These are phyloP conservation scores for Oncorhynchus clarkii DNA, from an alignment of 2,113 vertebrate species.

Conservation along the genomic window DNA sequence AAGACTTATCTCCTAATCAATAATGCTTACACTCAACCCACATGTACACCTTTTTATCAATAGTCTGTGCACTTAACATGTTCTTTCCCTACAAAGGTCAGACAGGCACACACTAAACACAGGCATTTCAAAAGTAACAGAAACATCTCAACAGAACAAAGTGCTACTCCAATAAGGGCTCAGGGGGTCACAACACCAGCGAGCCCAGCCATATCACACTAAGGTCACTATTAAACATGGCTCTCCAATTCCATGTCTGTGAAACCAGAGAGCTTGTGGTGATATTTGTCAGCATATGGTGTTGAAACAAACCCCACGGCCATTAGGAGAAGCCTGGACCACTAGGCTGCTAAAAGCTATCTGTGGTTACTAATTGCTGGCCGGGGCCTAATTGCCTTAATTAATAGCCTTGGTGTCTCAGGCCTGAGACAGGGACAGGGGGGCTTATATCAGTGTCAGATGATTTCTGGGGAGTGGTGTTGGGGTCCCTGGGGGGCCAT, in stretches of 20 bases:
- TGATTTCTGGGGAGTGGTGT: conserved; percentile 53
- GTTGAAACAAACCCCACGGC: conserved; percentile 77
- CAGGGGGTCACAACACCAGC: conserved; percentile 45
- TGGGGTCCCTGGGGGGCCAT: conserved; percentile 69
- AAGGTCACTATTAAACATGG: conserved; percentile 82
- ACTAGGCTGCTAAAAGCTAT: conserved; percentile 85
- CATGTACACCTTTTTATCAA: conserved; percentile 63
- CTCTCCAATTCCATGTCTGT: conserved; percentile 75
- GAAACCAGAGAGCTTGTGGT: conserved; percentile 81
- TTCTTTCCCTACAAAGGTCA: not conserved
- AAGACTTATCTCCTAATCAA: conserved; percentile 63
- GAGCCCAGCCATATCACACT: conserved; percentile 69
- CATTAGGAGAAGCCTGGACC: conserved; percentile 74
- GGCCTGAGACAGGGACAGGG: conserved; percentile 60
- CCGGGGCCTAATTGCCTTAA: conserved; percentile 93
- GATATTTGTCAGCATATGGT: conserved; percentile 79
- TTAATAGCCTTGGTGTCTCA: conserved; percentile 87
- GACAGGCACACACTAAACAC: not conserved
- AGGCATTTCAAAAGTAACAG: not conserved
- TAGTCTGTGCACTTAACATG: conserved; percentile 50
- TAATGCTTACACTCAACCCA: conserved; percentile 63
- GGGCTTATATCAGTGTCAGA: conserved; percentile 78
- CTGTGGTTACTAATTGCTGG: conserved; percentile 89
- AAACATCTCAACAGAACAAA: conserved; percentile 28
- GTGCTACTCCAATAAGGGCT: conserved; percentile 29